Evolutionary conservation across 2,888 invertebrate species (phyloP), one percentile per base, ranked within the genome.

Genomic region (Tanytarsus gracilentus): DNA sequence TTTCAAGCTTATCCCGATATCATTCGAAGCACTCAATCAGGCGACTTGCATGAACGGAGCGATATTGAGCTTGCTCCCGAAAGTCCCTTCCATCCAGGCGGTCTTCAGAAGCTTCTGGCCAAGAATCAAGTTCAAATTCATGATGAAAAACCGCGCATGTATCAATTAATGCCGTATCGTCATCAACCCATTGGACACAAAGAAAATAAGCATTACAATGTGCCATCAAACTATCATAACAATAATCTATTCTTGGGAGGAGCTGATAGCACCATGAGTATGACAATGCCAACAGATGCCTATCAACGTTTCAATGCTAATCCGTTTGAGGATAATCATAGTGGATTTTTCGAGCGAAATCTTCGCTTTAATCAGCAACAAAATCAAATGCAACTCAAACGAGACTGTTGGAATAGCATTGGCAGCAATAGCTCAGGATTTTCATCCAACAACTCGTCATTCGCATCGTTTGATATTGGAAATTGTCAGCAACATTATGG

Each of bases 1-100:
- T 63, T 74, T 56, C 66, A 67, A 49, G 70, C 72, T 0, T 70
- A 70, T 61, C 67, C 69, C 1, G 74, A 74, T 65, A 67, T 74
- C 11, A 74, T 74, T 56, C 63, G 67, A 0, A 44, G 71, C 5
- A 68, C 68, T 56, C 59, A 64, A 33, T 21, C 23, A 8, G 71
- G 69, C 5, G 61, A 23, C 16, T 66, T 69, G 1, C 69, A 70
- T 60, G 71, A 72, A 26, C 68, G 69, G 14, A 69, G 70, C 51
- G 70, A 71, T 62, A 65, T 74, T 5, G 64, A 69, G 0, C 61
- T 74, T 0, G 66, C 67, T 39, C 63, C 63, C 0, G 68, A 70
- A 61, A 68, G 70, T n/a, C 69, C 71, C 63, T 65, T 58, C 3
- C 7, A 14, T 5, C 26, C 44, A 48, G 6, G 3, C 21, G 58